Conservation (phyloP, 2,888 invertebrate genomes). For the Lamproptera curius region DNA sequence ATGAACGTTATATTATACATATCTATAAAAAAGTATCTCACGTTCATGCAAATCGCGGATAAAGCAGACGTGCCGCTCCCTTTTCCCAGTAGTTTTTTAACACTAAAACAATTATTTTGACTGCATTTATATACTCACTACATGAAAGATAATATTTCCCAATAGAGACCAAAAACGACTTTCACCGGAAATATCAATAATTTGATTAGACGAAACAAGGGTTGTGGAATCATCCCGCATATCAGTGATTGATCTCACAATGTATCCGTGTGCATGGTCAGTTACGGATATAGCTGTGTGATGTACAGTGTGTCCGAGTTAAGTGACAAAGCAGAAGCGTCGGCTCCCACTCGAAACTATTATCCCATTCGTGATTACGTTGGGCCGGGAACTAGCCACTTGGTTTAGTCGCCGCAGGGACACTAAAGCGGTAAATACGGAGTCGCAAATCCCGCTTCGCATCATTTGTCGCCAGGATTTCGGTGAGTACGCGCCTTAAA, state of each 20-base stretch:
- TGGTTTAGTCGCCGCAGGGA: conserved; percentile 71
- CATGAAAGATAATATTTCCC: conserved; percentile 22
- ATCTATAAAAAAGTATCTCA: conserved; percentile 28
- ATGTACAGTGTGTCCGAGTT: conserved; percentile 64
- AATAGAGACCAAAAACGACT: conserved; percentile 40
- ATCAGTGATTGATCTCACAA: conserved; percentile 51
- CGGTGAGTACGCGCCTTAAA: conserved; percentile 53
- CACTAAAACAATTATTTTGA: conserved; percentile 36
- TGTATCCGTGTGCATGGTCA: conserved; percentile 62
- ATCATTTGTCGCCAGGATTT: conserved; percentile 74
- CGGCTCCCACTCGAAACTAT: conserved; percentile 66
- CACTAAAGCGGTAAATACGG: conserved; percentile 76
- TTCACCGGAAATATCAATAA: conserved; percentile 70
- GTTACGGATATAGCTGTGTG: conserved; percentile 55
- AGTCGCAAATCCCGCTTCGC: conserved; percentile 70
- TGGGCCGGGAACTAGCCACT: conserved; percentile 67
- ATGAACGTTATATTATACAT: conserved; percentile 32
- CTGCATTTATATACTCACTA: conserved; percentile 35
- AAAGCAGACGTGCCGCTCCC: conserved; percentile 52
- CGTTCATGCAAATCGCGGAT: conserved; percentile 57
- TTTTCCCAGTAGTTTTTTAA: conserved; percentile 43
- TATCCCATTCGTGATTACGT: conserved; percentile 73
- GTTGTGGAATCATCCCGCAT: conserved; percentile 48
- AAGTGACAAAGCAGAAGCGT: conserved; percentile 72
- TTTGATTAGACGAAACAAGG: conserved; percentile 60